Evolutionary conservation across 2,888 invertebrate species (phyloP), one percentile per base, ranked within the genome.

Genomic region (Toxonevra muliebris): DNA sequence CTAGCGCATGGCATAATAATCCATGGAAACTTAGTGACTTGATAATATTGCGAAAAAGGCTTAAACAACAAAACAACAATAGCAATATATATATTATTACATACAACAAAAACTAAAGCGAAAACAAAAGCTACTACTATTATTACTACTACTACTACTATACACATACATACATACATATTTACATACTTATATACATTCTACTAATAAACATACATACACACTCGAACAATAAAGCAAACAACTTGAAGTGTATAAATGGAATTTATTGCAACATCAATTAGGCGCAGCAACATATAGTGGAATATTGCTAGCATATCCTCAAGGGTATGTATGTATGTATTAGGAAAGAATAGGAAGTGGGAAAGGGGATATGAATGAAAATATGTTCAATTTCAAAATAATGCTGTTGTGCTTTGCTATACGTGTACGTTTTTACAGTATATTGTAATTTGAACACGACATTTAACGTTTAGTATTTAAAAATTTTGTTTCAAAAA

Each of bases 251-350:
- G 64, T 63, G 17, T 42, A 30, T 55, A 52, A 59, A 52, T 50
- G 50, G 57, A 65, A 59, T 59, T 53, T 57, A 65, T 65, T 65
- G 58, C 58, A 65, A 65, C 58, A 57, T 65, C 64, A 65, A 65
- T 65, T 58, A 58, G 52, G 41, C 57, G 57, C 30, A 57, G 13
- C 55, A 30, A 7, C 30, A 30, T 30, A 7, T 30, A 30, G 30
- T 30, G 30, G 7, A 2, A 30, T 30, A 30, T 30, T 30, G 30
- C 30, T 30, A 7, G 30, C 30, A 30, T 30, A 30, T 30, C 30
- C 30, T 30, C 30, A 30, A 30, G 30, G 30, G 30, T 30, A 30
- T 30, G n/a, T n/a, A n/a, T n/a, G n/a, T n/a, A n/a, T n/a, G n/a
- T 30, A 30, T 30, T 4, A 30, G 30, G 30, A 7, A 30, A 30